Base-by-base conservation (phyloP, 2,113 vertebrate genomes). In the Chaetodon trifascialis region DNA sequence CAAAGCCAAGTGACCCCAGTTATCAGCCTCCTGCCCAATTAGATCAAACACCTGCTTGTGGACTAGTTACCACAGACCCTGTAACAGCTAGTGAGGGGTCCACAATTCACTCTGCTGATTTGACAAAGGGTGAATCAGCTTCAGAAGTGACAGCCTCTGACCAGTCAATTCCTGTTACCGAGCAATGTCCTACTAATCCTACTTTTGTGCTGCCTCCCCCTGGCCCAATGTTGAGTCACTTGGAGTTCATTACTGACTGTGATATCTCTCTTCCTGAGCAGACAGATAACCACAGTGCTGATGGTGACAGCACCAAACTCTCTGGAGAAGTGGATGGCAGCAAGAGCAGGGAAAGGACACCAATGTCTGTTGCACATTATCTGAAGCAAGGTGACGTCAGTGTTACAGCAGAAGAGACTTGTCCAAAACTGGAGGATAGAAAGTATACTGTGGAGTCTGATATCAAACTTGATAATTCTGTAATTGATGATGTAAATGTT, bases 161-260 rank as follows among this genome's bases (percentile, higher is more conserved):
- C 7, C 59, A 42, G 68, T 80, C 78, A 21, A 59, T 82, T 79
- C 68, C 85, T 80, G 71, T 76, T 80, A 71, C 59, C 0, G 66
- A 85, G 73, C 89, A 78, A 47, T 67, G 25, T 82, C 62, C 68
- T 83, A 83, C 59, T 79, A 84, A 87, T 79, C 70, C 91, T 76
- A 11, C 84, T 68, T 73, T 89, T 78, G 74, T 76, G 36, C 75
- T 92, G 65, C 82, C 30, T 68, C 77, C 89, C 85, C 84, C 88
- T 69, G 91, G 91, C 54, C 88, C 93, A 21, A 90, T 95, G 92
- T 87, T 95, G 88, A 95, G 88, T 92, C 94, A 95, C 72, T 62
- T 82, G 23, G 93, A 95, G 87, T 73, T 84, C 17, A 87, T 89
- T 84, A 88, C 73, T 38, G 93, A 94, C 75, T 78, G 49, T 87